phyloP scores from a whole-genome alignment of 2,113 vertebrate species.

The Phrynosoma blainvillii region DNA sequence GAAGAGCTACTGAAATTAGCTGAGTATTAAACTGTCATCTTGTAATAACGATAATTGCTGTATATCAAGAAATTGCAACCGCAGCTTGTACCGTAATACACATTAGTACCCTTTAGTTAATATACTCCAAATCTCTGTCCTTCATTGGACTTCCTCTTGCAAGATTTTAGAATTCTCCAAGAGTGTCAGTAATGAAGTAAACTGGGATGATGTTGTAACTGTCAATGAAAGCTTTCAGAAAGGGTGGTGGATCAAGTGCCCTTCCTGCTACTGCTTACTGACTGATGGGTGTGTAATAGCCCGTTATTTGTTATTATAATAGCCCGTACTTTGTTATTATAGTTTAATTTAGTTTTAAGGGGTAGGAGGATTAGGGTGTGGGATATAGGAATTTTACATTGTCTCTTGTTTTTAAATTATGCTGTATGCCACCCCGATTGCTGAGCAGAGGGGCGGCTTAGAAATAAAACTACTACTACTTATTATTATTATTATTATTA shows the following conservation, averaged over 20 bases:
- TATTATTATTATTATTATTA: no score
- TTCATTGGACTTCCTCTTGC: neutral
- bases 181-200: neutral
- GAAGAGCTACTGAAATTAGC: conserved; percentile 23
- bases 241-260: neutral
- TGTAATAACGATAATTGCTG: conserved; percentile 33
- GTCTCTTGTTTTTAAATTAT: no score
- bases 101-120: conserved; percentile 24
- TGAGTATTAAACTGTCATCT: conserved; percentile 16
- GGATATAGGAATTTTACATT: no score
- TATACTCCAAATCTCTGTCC: neutral
- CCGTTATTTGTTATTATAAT: no score
- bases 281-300: neutral
- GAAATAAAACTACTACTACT: no score
- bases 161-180: conserved; percentile 9
- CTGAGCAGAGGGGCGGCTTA: no score
- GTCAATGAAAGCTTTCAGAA: neutral
- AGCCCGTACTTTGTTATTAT: no score
- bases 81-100: neutral
- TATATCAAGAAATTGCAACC: neutral
- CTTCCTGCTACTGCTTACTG: neutral
- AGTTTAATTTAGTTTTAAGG: no score
- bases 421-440: no score
- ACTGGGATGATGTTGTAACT: neutral
- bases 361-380: no score